Percentiles rank a stretch among this genome's conserved stretches.
Conservation (phyloP, 2,797 vertebrate genomes). For the Sebastes iracundus region DNA sequence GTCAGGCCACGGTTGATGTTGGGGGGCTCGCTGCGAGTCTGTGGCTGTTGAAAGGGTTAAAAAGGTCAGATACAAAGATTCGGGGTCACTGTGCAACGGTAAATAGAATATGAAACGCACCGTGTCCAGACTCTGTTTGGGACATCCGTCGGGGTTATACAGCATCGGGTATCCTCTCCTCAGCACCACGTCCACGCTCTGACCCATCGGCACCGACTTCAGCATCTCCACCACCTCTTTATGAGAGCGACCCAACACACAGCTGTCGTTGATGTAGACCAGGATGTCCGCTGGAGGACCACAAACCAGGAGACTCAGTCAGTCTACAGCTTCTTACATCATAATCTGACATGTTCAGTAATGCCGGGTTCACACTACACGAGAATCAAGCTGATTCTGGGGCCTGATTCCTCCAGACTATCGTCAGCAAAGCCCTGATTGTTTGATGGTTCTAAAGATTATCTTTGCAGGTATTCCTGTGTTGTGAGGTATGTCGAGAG, state of each 20-base stretch:
- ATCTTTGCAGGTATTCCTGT: no score
- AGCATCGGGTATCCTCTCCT: constrained; percentile 86
- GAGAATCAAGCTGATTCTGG: no score
- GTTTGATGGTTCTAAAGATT: no score
- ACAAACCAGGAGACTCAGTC: not conserved
- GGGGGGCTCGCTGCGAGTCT: constrained; percentile 55
- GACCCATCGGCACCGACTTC: constrained; percentile 80
- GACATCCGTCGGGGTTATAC: constrained; percentile 83
- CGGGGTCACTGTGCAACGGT: not conserved
- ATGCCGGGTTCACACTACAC: no score
- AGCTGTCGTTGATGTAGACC: constrained; percentile 82
- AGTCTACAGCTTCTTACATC: not conserved
- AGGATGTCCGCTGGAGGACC: constrained; percentile 80
- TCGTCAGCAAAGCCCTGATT: no score
- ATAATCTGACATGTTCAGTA: not conserved
- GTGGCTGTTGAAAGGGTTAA: constrained; percentile 28
- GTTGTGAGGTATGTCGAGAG: no score
- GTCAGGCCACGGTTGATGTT: constrained; percentile 34
- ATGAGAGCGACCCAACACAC: constrained; percentile 81
- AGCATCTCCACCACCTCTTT: constrained; percentile 84
- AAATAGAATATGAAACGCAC: constrained; percentile 12
- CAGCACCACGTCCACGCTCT: constrained; percentile 84
- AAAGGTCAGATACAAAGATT: not conserved
- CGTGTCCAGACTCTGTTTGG: constrained; percentile 73
- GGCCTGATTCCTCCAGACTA: no score